Evolutionary conservation across 2,113 vertebrate species (phyloP).

Genomic region (Ardeotis arabs): DNA sequence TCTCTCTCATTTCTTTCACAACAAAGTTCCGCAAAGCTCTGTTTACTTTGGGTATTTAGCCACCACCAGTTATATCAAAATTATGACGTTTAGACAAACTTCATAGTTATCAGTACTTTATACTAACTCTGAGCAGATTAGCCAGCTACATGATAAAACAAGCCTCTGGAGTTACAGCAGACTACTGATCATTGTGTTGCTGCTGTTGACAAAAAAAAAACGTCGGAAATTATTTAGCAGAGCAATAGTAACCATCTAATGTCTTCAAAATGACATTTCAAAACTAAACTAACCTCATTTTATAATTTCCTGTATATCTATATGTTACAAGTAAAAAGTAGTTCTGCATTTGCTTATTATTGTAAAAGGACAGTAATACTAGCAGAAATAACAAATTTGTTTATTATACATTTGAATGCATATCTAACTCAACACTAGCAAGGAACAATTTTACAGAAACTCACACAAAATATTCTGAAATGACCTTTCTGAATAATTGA

Average conservation of each 20-base stretch:
- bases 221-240: neutral
- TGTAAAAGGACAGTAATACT: neutral
- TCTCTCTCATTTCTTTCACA: neutral
- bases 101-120: neutral
- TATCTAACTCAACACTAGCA: slow-evolving; percentile 10
- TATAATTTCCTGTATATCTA: neutral
- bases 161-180: neutral
- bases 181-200: neutral
- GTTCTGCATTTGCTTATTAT: neutral
- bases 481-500: slow-evolving; percentile 79
- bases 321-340: neutral
- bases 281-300: neutral
- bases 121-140: neutral
- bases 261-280: neutral
- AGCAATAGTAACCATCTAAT: neutral
- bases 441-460: slow-evolving; percentile 14
- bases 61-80: neutral
- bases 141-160: neutral
- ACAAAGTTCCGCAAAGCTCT: neutral
- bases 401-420: neutral
- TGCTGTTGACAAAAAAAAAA: neutral
- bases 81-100: neutral
- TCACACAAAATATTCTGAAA: slow-evolving; percentile 50
- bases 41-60: neutral
- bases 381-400: neutral